Evolutionary conservation across 2,888 invertebrate species (phyloP).

Genomic region (Pyralis farinalis): DNA sequence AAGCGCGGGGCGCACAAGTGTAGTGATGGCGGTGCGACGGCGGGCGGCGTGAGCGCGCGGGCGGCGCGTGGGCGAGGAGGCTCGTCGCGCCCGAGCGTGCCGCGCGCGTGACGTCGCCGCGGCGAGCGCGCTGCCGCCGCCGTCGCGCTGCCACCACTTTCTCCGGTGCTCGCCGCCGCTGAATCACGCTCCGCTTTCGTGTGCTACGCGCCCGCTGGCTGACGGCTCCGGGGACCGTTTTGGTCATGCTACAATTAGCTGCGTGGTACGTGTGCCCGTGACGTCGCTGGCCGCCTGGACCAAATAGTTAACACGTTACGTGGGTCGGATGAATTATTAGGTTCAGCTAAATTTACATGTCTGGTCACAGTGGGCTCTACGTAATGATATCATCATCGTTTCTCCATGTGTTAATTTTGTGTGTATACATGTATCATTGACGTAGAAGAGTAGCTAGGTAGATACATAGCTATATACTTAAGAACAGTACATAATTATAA

Average conservation of each 20-base stretch:
- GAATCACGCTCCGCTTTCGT: slow-evolving; percentile 67
- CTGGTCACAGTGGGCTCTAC: slow-evolving; percentile 51
- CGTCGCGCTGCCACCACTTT: slow-evolving; percentile 34
- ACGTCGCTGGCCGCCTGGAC: slow-evolving; percentile 55
- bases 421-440: slow-evolving; percentile 22
- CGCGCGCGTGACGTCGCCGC: slow-evolving; percentile 25
- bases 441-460: no score
- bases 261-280: slow-evolving; percentile 63
- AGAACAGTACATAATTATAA: no score
- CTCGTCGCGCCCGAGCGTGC: slow-evolving; percentile 44
- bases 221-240: slow-evolving; percentile 61
- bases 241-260: slow-evolving; percentile 75
- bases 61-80: slow-evolving; percentile 65
- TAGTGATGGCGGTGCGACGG: slow-evolving; percentile 54
- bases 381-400: slow-evolving; percentile 39
- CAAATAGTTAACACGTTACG: slow-evolving; percentile 64
- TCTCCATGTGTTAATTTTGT: slow-evolving; percentile 32
- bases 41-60: slow-evolving; percentile 47
- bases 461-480: no score
- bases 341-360: slow-evolving; percentile 57
- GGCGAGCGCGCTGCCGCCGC: slow-evolving; percentile 29
- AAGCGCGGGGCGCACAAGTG: slow-evolving; percentile 70
- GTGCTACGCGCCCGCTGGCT: slow-evolving; percentile 44
- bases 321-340: slow-evolving; percentile 61
- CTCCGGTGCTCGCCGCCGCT: slow-evolving; percentile 31